These are phyloP conservation scores for Caenorhabditis panamensis DNA, from an alignment of 2,888 invertebrate genomes.

Conservation along the genomic window DNA sequence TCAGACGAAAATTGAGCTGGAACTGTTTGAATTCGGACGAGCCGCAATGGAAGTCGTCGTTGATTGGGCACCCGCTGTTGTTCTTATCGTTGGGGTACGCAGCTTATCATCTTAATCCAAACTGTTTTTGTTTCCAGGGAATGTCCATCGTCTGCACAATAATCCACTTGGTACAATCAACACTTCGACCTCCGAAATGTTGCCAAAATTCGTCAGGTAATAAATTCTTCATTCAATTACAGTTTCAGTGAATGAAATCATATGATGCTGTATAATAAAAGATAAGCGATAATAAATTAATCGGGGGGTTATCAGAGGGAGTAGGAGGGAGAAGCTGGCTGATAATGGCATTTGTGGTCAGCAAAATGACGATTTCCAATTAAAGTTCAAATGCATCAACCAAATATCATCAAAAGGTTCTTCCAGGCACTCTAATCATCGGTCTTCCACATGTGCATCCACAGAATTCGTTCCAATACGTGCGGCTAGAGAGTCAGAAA, in stretches of 20 bases:
- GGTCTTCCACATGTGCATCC: slow-evolving; percentile 59
- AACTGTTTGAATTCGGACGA: slow-evolving; percentile 32
- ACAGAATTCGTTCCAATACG: slow-evolving; percentile 41
- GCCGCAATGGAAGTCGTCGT: slow-evolving; percentile 42
- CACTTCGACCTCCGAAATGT: slow-evolving; percentile 54
- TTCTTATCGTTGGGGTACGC: slow-evolving; percentile 50
- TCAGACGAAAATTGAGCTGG: slow-evolving; percentile 39
- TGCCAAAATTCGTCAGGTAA: slow-evolving; percentile 49
- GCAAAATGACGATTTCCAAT: no score
- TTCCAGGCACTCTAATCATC: slow-evolving; percentile 53
- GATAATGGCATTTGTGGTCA: not conserved
- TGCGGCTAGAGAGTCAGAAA: slow-evolving; percentile 43
- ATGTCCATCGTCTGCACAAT: slow-evolving; percentile 56
- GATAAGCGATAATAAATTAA: slow-evolving; percentile 27
- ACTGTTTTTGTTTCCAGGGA: slow-evolving; percentile 37
- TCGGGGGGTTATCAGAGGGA: slow-evolving; percentile 12
- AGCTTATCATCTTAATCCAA: slow-evolving; percentile 1
- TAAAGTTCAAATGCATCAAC: not conserved
- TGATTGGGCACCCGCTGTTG: slow-evolving; percentile 49
- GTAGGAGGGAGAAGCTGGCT: not conserved
- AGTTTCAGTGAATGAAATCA: no score
- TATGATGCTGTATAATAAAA: slow-evolving; percentile 14
- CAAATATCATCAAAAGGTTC: not conserved
- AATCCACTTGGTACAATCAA: slow-evolving; percentile 56
- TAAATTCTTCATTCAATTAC: no score